A percentile compares a stretch with the other conserved stretches of the same genome.
Conservation (phyloP, 2,113 vertebrate genomes). For the Loxodonta africana region DNA sequence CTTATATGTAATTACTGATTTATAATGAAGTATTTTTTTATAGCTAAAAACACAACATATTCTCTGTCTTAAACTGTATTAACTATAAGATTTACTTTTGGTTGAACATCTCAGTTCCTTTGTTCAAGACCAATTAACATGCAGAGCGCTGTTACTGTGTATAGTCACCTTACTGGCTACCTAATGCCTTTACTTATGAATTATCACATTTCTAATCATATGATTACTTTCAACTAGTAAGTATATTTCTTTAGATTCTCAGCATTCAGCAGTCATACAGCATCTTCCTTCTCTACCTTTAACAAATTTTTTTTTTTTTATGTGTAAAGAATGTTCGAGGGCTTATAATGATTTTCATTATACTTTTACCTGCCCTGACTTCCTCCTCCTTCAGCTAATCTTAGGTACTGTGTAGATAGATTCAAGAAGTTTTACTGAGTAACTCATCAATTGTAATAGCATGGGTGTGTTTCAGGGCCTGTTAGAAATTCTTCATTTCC, state of each 20-base stretch:
- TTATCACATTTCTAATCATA: not conserved
- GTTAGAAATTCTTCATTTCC: not conserved
- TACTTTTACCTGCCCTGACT: not conserved
- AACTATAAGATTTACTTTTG: conserved; percentile 39
- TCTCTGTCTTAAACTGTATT: not conserved
- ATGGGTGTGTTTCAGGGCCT: not conserved
- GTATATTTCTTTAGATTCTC: not conserved
- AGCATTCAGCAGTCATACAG: not conserved
- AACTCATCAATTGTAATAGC: conserved; percentile 4
- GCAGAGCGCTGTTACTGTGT: not conserved
- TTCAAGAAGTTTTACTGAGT: not conserved
- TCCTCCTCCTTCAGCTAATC: not conserved
- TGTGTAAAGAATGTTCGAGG: not conserved
- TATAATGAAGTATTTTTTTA: not conserved
- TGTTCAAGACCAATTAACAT: not conserved
- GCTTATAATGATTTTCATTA: not conserved
- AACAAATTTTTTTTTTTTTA: not conserved
- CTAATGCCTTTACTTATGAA: not conserved
- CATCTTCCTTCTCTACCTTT: not conserved
- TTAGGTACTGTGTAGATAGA: not conserved
- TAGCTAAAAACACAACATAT: conserved; percentile 1
- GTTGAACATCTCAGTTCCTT: conserved; percentile 32
- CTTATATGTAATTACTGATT: conserved; percentile 28
- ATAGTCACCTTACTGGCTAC: not conserved
- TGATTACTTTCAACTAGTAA: not conserved